Evolutionary conservation across 1,140 invertebrate species (phyloP), one percentile per base, ranked within the genome.

Genomic region (Papilio polyxenes): DNA sequence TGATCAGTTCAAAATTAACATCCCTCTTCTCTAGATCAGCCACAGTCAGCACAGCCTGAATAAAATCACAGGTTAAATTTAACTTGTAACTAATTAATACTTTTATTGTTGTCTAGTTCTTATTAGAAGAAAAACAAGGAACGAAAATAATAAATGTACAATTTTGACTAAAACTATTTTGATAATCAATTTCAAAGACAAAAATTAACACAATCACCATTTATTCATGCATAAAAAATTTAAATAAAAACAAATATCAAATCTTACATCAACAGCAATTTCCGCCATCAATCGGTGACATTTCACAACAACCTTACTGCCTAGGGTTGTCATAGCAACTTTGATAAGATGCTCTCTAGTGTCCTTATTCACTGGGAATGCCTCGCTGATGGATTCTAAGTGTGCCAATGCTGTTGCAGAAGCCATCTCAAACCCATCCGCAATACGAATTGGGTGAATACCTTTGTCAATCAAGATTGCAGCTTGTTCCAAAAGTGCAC

Each of bases 1-100:
- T 99, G 90, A 99, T 99, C 78, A 99, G 95, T 93, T 99, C 99
- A 95, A 99, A 99, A 93, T 99, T 99, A 0, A 99, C 99, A 95
- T 99, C 99, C 82, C 97, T 96, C 76, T 98, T 97, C 86, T 98
- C 97, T 81, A 99, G 95, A 94, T 99, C 99, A 49, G 98, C 98
- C 3, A 99, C 98, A 56, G 98, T 96, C 86, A 99, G 95, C 2
- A 99, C 98, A 72, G 98, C 98, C 95, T 98, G 95, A 1, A 97
- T 96, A 82, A 6, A 62, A 74, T 11, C 11, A 15, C 7, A 31
- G n/a, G 6, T 62, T 62, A 62, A 13, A n/a, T 8, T 13, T 31
- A 17, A 17, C 53, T 17, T 65, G 15, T 1, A 53, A 15, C n/a
- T n/a, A n/a, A 53, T 15, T 53, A 53, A 3, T 15, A 13, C 5